Evolutionary conservation across 2,888 invertebrate genomes (phyloP), one percentile per base, ranked within the genome.

Genomic region (Hydropsyche betteni): DNA sequence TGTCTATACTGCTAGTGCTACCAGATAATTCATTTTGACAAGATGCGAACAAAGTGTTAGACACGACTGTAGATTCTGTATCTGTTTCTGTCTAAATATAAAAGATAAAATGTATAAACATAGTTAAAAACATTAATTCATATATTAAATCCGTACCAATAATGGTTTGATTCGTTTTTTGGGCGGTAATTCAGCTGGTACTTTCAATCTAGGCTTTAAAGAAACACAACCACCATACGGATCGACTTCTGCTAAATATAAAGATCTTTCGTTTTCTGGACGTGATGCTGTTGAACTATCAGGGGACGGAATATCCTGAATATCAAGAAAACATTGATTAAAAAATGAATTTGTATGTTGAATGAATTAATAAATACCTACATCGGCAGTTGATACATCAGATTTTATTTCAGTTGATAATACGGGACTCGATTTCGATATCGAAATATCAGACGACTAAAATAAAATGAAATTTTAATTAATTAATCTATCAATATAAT

Each of bases 371-470:
- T 52, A 16, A 52, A 64, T 12, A 76, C 74, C 74, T 55, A 79
- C 79, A 69, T 79, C 79, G 1, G 69, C 33, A 6, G 81, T 61
- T 0, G 82, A 82, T 12, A 86, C 80, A 64, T 82, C 84, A 77
- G 84, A 85, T 0, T 85, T 84, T 82, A 88, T 84, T 80, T 90
- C 90, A 0, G 88, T 85, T 0, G 90, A 90, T 78, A 90, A 82
- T 68, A 90, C 88, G 78, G 87, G 86, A 69, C 88, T 87, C 0
- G 89, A 87, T 0, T 91, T 89, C 34, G 90, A 89, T 53, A 88
- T 89, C 33, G 90, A 89, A 86, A 91, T 88, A 44, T 89, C 88
- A 0, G 84, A 82, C 2, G 85, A 84, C 86, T 87, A 77, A 0
- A 72, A 53, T 50, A 72, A 73, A 77, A 68, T 10, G 1, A 44